Base-by-base conservation (phyloP, 2,797 vertebrate genomes). In the Merluccius polli region DNA sequence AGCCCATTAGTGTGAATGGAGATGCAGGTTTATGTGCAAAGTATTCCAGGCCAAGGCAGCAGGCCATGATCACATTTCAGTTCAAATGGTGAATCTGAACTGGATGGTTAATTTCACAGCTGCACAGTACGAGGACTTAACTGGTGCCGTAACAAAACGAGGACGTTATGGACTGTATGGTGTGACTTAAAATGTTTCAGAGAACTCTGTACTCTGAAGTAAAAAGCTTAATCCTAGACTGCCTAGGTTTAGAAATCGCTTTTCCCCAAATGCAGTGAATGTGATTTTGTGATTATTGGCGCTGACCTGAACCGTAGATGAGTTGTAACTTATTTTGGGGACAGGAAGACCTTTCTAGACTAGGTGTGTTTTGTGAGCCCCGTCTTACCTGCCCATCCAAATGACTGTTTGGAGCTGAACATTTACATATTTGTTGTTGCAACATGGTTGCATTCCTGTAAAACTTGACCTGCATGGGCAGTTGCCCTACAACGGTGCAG, bases 381-480 rank as follows among this genome's bases (percentile, higher is more conserved):
- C 21, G 59, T 65, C 59, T 27, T 65, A 27, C 24, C 59, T 65
- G 59, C 59, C 24, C 59, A 27, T 65, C 59, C 59, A 27, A 65
- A 65, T 65, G 4, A 13, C 2, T 1, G 59, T 65, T 12, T 27
- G 59, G 59, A 27, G 59, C 59, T 27, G 59, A 27, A 24, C 27
- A 24, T 65, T 33, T 10, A 70, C 8, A 24, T 10, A 21, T 32
- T 15, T 73, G 16, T 44, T 31, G 71, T 32, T 84, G 78, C 81
- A 80, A 84, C 79, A 7, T 79, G 70, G 80, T 89, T 86, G 88
- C 85, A 85, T 88, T 91, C 91, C 91, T 92, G 91, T 41, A 69
- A 90, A 86, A 92, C 91, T 92, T 92, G 90, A 91, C 74, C 71
- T 73, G 24, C 35, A 72, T 27, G 48, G 36, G 68, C 32, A 31